Percentiles rank a stretch among this genome's conserved stretches.
phyloP scores from a whole-genome alignment of 1,140 invertebrate species.

The Gerris buenoi region DNA sequence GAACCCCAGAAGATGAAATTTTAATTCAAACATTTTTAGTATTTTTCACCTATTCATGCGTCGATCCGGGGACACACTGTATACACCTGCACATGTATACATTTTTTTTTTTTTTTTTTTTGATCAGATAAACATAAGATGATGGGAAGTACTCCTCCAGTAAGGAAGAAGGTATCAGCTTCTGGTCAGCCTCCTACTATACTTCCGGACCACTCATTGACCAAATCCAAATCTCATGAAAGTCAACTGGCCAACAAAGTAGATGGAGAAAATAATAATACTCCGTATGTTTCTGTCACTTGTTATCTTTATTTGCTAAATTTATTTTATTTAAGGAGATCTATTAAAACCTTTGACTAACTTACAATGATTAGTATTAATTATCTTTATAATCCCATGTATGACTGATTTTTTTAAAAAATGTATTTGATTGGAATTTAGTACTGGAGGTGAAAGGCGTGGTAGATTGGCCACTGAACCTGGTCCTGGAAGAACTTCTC shows the following conservation, averaged over 20 bases:
- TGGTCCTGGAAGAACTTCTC: slow-evolving; percentile 38
- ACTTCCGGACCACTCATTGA: slow-evolving; percentile 46
- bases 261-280: slow-evolving; percentile 18
- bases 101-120: too few relatives aligned
- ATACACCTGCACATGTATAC: too few relatives aligned
- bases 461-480: slow-evolving; percentile 54
- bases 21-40: too few relatives aligned
- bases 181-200: slow-evolving; percentile 19
- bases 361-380: background rate
- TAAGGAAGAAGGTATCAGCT: slow-evolving; percentile 44
- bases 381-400: background rate
- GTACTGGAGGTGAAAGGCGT: slow-evolving; percentile 29
- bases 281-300: slow-evolving; percentile 3
- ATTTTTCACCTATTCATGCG: too few relatives aligned
- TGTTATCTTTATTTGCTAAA: too few relatives aligned
- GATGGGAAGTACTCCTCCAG: slow-evolving; percentile 64
- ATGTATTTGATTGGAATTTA: too few relatives aligned
- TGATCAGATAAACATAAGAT: slow-evolving; percentile 33
- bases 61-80: too few relatives aligned
- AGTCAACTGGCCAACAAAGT: slow-evolving; percentile 50
- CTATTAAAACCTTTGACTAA: too few relatives aligned
- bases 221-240: slow-evolving; percentile 83
- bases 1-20: too few relatives aligned
- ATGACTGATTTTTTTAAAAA: too few relatives aligned
- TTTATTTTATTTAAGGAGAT: too few relatives aligned